Conservation (phyloP, 2,113 vertebrate species). For the Pedetes capensis region DNA sequence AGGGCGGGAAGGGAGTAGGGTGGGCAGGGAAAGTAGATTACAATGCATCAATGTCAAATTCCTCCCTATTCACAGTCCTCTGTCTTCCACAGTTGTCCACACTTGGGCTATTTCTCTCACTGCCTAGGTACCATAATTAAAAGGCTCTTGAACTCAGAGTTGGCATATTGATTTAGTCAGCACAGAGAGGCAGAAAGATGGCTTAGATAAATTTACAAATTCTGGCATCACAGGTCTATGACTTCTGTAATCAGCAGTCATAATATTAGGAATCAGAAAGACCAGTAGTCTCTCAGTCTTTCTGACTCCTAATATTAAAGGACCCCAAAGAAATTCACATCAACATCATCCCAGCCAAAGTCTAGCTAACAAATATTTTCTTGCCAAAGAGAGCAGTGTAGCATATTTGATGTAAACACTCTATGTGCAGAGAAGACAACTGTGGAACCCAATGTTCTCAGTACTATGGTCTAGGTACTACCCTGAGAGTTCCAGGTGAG, state of each 20-base stretch:
- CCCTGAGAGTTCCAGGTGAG: background rate
- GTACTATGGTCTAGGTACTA: too few species aligned
- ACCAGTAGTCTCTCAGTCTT: background rate
- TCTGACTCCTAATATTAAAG: constrained; percentile 23
- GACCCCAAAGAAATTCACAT: background rate
- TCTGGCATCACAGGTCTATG: background rate
- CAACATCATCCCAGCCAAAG: background rate
- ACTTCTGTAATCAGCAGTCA: background rate
- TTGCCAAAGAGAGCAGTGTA: background rate
- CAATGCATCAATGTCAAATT: constrained; percentile 52
- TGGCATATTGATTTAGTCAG: background rate
- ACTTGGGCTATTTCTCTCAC: background rate
- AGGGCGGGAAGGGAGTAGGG: background rate
- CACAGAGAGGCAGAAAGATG: background rate
- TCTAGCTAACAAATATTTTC: background rate
- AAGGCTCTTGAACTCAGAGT: background rate
- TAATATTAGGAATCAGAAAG: too few species aligned
- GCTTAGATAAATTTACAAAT: background rate
- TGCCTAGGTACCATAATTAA: background rate
- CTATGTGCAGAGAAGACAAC: background rate
- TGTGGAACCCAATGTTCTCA: background rate
- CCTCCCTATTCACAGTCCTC: background rate
- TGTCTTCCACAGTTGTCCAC: background rate
- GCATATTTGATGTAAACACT: background rate
- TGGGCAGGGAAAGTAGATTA: background rate